Percentiles rank a stretch among this genome's conserved stretches.
phyloP scores from a whole-genome alignment of 2,888 invertebrate genomes.

The Proisotoma minuta region DNA sequence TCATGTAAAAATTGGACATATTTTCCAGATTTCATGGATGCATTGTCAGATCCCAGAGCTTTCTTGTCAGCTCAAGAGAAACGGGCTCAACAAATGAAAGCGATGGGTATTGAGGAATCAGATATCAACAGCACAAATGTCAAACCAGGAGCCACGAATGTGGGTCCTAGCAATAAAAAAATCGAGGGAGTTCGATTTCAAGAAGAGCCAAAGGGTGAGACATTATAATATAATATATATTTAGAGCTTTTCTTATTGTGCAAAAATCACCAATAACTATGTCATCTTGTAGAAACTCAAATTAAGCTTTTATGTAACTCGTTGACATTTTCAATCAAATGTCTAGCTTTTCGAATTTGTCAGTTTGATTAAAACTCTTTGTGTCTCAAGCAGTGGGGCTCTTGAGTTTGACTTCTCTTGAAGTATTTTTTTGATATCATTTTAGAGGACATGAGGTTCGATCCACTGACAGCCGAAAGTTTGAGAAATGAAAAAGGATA shows the following conservation, averaged over 20 bases:
- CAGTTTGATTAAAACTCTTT: no score
- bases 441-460: slow-evolving; percentile 66
- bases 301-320: no score
- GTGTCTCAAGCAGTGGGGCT: no score
- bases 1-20: background rate
- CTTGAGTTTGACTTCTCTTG: background rate
- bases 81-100: slow-evolving; percentile 91
- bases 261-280: no score
- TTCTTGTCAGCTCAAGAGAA: slow-evolving; percentile 92
- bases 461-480: slow-evolving; percentile 82
- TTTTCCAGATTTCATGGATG: slow-evolving; percentile 88
- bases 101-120: slow-evolving; percentile 85
- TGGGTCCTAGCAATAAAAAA: slow-evolving; percentile 34
- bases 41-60: slow-evolving; percentile 94
- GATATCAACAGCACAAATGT: slow-evolving; percentile 54
- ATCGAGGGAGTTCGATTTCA: slow-evolving; percentile 44
- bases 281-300: no score
- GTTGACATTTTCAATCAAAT: no score
- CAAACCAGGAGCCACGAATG: slow-evolving; percentile 32
- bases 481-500: slow-evolving; percentile 85
- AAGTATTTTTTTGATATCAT: background rate
- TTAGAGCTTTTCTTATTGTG: background rate
- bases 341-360: no score
- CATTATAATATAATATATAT: background rate
- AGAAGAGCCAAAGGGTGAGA: slow-evolving; percentile 44